Base-by-base conservation (phyloP, 2,113 vertebrate genomes). In the Ciconia maguari region DNA sequence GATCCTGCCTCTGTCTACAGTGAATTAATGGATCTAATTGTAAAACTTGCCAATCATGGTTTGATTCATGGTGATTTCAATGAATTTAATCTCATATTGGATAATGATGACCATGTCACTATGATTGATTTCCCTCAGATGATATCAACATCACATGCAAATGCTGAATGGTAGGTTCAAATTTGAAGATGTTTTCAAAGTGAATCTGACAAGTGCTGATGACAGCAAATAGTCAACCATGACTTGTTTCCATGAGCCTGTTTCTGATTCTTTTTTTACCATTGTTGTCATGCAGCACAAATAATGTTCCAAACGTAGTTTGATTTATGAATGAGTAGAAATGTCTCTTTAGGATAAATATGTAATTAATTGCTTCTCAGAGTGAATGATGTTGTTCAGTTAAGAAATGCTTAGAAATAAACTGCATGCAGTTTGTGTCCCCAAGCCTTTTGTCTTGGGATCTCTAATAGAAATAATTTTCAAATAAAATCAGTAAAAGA, bases 111-210 rank as follows among this genome's bases (percentile, higher is more conserved):
- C 95, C 98, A 97, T 81, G 98, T 99, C 88, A 99, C 99, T 62
- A 98, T 99, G 99, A 99, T 99, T 62, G 99, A 99, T 98, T 99
- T 99, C 93, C 99, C 99, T 82, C 99, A 99, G 79, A 99, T 99
- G 99, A 98, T 99, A 89, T 99, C 99, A 89, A 99, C 99, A 20
- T 99, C 99, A 11, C 99, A 99, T 95, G 26, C 83, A 78, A 99
- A 99, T 96, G 99, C 99, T 93, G 99, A 99, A 98, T 99, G 99
- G 99, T 99, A 94, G 44, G 87, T 98, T 48, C 46, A 87, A 8
- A 80, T 69, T 62, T 83, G 24, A 62, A 55, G 9, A 22, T 60
- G 7, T 92, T 92, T 51, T 82, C 36, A 32, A 52, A 44, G 27
- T 74, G 49, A 83, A 64, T 83, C 29, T 60, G 57, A 6, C 32